phyloP scores from a whole-genome alignment of 2,113 vertebrate species.

The Daboia siamensis region DNA sequence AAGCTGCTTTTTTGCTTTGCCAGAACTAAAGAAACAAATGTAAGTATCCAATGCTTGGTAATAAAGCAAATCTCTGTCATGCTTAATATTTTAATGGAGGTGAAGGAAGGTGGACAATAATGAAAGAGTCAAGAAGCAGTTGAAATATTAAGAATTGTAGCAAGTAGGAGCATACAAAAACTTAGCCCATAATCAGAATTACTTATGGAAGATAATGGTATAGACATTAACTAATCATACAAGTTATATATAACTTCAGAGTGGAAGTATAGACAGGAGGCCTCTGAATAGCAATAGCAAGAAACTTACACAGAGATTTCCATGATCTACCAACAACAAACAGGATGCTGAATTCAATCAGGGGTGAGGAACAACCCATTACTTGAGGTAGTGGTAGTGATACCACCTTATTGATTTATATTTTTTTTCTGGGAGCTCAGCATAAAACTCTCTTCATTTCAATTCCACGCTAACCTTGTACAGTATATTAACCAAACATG shows the following conservation, averaged over 20 bases:
- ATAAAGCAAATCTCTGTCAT: constrained; percentile 22
- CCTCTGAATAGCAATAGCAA: background rate
- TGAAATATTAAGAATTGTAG: background rate
- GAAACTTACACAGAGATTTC: background rate
- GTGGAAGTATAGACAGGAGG: background rate
- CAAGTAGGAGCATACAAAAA: background rate
- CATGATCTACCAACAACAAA: background rate
- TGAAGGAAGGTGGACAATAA: background rate
- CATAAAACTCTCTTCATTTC: background rate
- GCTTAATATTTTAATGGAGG: constrained; percentile 4
- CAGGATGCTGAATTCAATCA: background rate
- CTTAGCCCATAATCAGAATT: background rate
- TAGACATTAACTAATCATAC: background rate
- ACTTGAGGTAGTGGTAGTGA: background rate
- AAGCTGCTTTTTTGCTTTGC: background rate
- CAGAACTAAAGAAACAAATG: background rate
- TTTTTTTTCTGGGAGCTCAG: background rate
- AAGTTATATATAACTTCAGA: background rate
- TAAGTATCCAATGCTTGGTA: constrained; percentile 1
- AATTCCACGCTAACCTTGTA: background rate
- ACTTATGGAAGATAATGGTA: background rate
- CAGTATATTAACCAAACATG: background rate
- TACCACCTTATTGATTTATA: background rate
- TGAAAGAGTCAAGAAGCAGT: background rate
- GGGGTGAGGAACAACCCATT: background rate